Percentiles rank a stretch among this genome's conserved stretches.
phyloP scores from a whole-genome alignment of 1,140 invertebrate species.

The Druon quercuslanigerum region DNA sequence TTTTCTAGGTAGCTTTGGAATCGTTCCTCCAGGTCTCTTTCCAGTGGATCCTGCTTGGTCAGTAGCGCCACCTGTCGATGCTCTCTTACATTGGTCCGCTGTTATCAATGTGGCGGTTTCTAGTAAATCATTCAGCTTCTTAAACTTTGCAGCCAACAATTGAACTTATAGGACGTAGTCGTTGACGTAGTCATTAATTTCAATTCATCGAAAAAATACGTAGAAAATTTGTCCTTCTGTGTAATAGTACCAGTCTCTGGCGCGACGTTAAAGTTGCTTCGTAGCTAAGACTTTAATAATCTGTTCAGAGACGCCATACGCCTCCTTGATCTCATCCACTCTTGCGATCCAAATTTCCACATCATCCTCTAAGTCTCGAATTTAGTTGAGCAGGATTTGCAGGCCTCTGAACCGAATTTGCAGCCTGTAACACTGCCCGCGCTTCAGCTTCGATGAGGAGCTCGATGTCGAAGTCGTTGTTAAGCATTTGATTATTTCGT shows the following conservation, averaged over 20 bases:
- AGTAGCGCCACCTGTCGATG: neutral
- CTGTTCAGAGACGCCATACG: neutral
- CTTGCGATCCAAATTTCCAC: neutral
- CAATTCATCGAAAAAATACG: neutral
- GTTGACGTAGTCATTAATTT: neutral
- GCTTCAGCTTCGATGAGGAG: too few relatives aligned
- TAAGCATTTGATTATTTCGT: too few relatives aligned
- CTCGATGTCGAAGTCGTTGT: too few relatives aligned
- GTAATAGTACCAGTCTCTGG: neutral
- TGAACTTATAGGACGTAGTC: neutral
- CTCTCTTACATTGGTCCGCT: neutral
- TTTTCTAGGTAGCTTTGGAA: too few relatives aligned
- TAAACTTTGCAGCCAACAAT: too few relatives aligned
- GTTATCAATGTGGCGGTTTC: neutral
- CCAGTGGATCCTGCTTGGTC: too few relatives aligned
- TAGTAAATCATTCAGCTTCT: neutral
- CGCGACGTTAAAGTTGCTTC: neutral
- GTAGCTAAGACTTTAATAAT: constrained; percentile 9
- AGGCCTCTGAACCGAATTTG: too few relatives aligned
- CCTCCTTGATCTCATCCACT: neutral
- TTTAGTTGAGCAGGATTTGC: neutral
- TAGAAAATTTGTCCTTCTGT: neutral
- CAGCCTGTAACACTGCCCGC: too few relatives aligned
- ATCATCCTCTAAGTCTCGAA: neutral
- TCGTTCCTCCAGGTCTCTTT: neutral